Base-by-base conservation (phyloP, 2,797 vertebrate species). In the Caiman crocodilus region DNA sequence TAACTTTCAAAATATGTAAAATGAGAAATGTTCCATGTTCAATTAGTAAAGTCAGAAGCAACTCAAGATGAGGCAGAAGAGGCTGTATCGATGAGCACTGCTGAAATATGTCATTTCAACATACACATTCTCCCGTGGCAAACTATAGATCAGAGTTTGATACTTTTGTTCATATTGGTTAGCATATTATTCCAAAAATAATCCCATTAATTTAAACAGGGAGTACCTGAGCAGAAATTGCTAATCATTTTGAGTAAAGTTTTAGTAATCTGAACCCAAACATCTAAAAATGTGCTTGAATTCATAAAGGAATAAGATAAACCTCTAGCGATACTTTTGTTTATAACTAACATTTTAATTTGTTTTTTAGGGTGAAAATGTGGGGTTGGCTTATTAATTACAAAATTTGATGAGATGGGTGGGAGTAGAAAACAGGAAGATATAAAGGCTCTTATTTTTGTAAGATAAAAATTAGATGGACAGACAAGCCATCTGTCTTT, bases 1-100 rank as follows among this genome's bases (percentile, higher is more conserved):
- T 91, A 95, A 91, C 80, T 84, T 94, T 94, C 87, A 93, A 92
- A 95, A 83, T 56, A 89, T 65, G 56, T 76, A 84, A 94, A 88
- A 91, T 91, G 87, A 74, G 89, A 87, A 77, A 76, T 71, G 69
- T 90, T 64, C 8, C 7, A 61, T 84, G 50, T 65, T 79, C 42
- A 76, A 75, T 89, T 92, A 69, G 74, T 42, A 79, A 82, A 91
- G 74, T 26, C 83, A 93, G 83, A 79, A 89, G 91, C 59, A 71
- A 85, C 81, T 89, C 63, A 79, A 88, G 55, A 76, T 88, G 67
- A 93, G 50, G 35, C 87, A 86, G 65, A 88, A 90, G 69, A 16
- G 90, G 86, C 79, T 85, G 64, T 50, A 59, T 65, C 87, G 80
- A 63, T 86, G 82, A 91, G 80, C 26, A 67, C 26, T 80, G 28